Percentiles rank a stretch among this genome's conserved stretches.
phyloP scores from a whole-genome alignment of 2,797 vertebrate species.

The Varecia variegata region DNA sequence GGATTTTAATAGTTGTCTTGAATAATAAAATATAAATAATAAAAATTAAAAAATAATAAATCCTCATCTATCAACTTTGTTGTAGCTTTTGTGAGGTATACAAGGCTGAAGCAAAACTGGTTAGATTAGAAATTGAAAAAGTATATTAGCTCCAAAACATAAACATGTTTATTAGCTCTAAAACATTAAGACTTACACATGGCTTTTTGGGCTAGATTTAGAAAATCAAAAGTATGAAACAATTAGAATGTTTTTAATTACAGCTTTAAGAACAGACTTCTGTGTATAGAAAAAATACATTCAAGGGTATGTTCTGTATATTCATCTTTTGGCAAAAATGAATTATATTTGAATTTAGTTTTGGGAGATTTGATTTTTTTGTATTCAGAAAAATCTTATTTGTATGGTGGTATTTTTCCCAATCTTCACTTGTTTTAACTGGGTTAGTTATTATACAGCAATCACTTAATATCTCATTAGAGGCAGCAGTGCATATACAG shows the following conservation, averaged over 20 bases:
- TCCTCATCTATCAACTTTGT: constrained; percentile 7
- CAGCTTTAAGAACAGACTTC: not conserved
- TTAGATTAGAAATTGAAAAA: constrained; percentile 39
- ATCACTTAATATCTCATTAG: not conserved
- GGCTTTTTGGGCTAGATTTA: not conserved
- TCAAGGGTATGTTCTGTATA: not conserved
- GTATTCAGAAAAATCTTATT: constrained; percentile 37
- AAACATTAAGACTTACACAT: constrained; percentile 17
- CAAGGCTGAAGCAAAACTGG: constrained; percentile 24
- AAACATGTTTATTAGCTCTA: constrained; percentile 2
- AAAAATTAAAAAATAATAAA: constrained; percentile 23
- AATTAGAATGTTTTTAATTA: not conserved
- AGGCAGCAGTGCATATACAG: not conserved
- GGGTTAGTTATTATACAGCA: not conserved
- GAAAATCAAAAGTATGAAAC: constrained; percentile 15
- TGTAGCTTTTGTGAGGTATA: constrained; percentile 35
- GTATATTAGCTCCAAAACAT: constrained; percentile 14
- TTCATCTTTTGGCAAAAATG: constrained; percentile 36
- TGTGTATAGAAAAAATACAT: not conserved
- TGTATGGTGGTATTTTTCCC: not conserved
- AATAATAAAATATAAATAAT: not conserved
- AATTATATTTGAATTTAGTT: constrained; percentile 31
- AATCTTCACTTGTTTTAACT: not conserved
- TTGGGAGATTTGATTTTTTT: constrained; percentile 31
- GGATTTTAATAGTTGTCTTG: constrained; percentile 55